Evolutionary conservation across 2,797 vertebrate species (phyloP).

Genomic region (Poeciliopsis gracilis): DNA sequence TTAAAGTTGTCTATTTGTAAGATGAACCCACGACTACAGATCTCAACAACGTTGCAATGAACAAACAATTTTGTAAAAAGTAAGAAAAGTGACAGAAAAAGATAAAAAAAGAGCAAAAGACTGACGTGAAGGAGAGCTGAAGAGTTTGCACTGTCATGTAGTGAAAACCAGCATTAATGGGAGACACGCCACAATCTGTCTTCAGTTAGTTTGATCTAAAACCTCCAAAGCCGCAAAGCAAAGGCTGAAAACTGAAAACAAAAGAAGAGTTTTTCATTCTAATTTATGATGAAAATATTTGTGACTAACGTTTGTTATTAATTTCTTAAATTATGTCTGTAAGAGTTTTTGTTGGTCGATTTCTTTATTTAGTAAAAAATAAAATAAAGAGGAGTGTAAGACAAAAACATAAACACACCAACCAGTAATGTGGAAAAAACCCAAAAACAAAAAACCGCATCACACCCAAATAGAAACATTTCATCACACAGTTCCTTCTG

Average conservation of each 20-base stretch:
- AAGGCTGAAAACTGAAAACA: conserved; percentile 66
- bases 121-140: neutral
- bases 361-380: neutral
- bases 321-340: neutral
- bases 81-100: neutral
- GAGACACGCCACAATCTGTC: neutral
- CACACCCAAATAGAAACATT: neutral
- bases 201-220: conserved; percentile 66
- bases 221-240: conserved; percentile 91
- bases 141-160: neutral
- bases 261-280: neutral
- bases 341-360: neutral
- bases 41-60: neutral
- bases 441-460: neutral
- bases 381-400: neutral
- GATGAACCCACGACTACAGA: neutral
- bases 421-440: neutral
- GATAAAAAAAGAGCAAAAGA: conserved; percentile 17
- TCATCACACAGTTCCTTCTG: neutral
- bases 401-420: neutral
- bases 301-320: neutral
- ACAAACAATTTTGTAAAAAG: neutral
- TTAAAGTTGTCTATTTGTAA: neutral
- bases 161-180: neutral
- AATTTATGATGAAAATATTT: neutral